Conservation (phyloP, 1,140 invertebrate genomes). For the Pemphigus obesinymphae region DNA sequence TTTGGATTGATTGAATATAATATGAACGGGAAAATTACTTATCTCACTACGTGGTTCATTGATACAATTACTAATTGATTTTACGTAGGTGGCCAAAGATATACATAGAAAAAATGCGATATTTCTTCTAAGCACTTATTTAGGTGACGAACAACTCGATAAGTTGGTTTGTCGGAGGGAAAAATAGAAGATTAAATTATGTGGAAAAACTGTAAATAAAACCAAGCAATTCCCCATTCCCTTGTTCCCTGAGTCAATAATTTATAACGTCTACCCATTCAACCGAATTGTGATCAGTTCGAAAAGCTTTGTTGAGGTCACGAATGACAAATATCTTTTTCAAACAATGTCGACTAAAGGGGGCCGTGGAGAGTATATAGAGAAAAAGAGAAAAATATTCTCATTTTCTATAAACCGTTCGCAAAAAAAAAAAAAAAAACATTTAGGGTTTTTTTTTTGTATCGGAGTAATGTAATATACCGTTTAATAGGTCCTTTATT, state of each 20-base stretch:
- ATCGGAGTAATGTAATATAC: neutral
- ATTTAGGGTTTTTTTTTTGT: neutral
- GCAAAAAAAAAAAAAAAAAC: constrained; percentile 11
- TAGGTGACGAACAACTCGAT: constrained; percentile 32
- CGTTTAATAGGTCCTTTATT: constrained; percentile 1
- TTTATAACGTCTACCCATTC: constrained; percentile 35
- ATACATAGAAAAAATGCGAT: neutral
- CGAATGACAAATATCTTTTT: constrained; percentile 35
- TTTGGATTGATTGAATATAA: neutral
- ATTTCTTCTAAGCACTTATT: neutral
- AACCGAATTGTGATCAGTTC: constrained; percentile 33
- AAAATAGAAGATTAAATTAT: constrained; percentile 34
- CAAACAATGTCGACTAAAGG: neutral
- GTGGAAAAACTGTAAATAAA: constrained; percentile 39
- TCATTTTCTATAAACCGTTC: constrained; percentile 18
- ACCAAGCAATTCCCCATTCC: constrained; percentile 12
- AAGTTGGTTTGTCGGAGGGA: neutral
- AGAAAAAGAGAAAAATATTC: constrained; percentile 23
- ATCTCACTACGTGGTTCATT: neutral
- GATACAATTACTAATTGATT: neutral
- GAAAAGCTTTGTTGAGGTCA: constrained; percentile 32
- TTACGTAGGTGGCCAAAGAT: neutral
- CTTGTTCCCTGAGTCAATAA: constrained; percentile 6
- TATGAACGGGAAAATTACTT: neutral
- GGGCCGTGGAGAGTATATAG: neutral